These are phyloP conservation scores for Petrocephalus microphthalmus DNA, from an alignment of 2,113 vertebrate genomes.

Conservation along the genomic window DNA sequence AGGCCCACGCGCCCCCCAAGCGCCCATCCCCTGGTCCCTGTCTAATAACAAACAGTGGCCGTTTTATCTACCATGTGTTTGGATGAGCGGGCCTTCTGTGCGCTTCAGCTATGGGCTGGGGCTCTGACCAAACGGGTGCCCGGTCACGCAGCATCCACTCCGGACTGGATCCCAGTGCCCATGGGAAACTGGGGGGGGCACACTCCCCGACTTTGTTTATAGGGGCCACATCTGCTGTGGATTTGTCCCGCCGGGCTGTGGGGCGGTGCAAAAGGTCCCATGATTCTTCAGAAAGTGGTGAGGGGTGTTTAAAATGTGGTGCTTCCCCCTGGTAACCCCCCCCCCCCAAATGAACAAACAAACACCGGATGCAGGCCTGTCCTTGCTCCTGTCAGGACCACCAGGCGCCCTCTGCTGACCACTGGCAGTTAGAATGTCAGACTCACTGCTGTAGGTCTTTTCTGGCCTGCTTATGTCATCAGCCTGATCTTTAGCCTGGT, in stretches of 20 bases:
- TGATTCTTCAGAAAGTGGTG: background rate
- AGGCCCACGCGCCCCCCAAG: constrained; percentile 62
- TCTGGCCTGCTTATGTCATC: background rate
- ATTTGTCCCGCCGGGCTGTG: constrained; percentile 1
- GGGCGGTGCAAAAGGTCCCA: background rate
- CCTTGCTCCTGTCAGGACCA: background rate
- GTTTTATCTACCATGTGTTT: constrained; percentile 80
- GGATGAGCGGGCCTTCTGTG: constrained; percentile 60
- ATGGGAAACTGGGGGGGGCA: background rate
- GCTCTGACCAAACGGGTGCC: constrained; percentile 67
- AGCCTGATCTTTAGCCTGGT: background rate
- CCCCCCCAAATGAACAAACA: constrained; percentile 1
- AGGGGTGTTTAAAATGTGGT: background rate
- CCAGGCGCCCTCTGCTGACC: background rate
- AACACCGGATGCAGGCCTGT: background rate
- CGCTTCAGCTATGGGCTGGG: constrained; percentile 51
- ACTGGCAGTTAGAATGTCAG: background rate
- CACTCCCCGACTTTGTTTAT: constrained; percentile 15
- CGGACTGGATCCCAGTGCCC: background rate
- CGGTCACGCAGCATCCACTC: constrained; percentile 58
- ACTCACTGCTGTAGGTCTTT: background rate
- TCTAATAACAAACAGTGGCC: constrained; percentile 81
- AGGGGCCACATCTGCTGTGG: constrained; percentile 15
- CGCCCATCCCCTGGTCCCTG: constrained; percentile 68
- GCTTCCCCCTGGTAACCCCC: background rate